These are phyloP conservation scores for Dendroctonus valens DNA, from an alignment of 1,140 invertebrate species.

Conservation along the genomic window DNA sequence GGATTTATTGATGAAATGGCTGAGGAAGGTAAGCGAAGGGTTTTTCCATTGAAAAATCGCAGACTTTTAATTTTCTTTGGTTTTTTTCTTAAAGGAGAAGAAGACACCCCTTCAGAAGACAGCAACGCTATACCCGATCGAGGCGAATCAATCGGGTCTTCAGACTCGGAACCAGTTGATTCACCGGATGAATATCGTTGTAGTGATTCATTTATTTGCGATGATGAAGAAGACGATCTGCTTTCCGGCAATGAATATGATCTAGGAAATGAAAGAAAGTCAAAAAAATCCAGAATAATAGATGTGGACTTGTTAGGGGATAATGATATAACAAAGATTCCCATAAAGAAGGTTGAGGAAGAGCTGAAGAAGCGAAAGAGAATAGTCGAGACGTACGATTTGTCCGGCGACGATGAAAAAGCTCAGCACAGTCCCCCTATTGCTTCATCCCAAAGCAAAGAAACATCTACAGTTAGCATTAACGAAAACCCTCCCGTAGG, in stretches of 20 bases:
- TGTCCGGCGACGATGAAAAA: slow-evolving; percentile 21
- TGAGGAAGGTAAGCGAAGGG: slow-evolving; percentile 32
- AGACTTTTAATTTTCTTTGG: neutral
- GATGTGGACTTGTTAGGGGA: slow-evolving; percentile 8
- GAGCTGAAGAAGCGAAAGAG: slow-evolving; percentile 25
- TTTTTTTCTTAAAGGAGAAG: slow-evolving; percentile 35
- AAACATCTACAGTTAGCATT: no score
- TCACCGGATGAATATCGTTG: slow-evolving; percentile 35
- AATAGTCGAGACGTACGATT: slow-evolving; percentile 23
- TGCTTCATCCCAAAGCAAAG: no score
- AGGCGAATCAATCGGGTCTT: slow-evolving; percentile 41
- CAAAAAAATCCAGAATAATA: slow-evolving; percentile 29
- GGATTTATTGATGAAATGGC: slow-evolving; percentile 34
- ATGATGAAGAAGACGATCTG: slow-evolving; percentile 33
- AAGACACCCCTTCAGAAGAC: slow-evolving; percentile 43
- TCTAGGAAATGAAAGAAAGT: slow-evolving; percentile 26
- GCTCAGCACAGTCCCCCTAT: neutral
- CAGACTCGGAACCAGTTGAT: slow-evolving; percentile 36
- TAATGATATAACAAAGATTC: slow-evolving; percentile 26
- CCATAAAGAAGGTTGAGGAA: slow-evolving; percentile 21
- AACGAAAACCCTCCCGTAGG: neutral
- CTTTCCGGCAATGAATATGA: slow-evolving; percentile 36
- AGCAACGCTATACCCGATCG: slow-evolving; percentile 45
- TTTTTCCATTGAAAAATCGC: slow-evolving; percentile 4
- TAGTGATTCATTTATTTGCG: slow-evolving; percentile 43